Base-by-base conservation (phyloP, 2,113 vertebrate genomes). In the Brienomyrus longianalis region DNA sequence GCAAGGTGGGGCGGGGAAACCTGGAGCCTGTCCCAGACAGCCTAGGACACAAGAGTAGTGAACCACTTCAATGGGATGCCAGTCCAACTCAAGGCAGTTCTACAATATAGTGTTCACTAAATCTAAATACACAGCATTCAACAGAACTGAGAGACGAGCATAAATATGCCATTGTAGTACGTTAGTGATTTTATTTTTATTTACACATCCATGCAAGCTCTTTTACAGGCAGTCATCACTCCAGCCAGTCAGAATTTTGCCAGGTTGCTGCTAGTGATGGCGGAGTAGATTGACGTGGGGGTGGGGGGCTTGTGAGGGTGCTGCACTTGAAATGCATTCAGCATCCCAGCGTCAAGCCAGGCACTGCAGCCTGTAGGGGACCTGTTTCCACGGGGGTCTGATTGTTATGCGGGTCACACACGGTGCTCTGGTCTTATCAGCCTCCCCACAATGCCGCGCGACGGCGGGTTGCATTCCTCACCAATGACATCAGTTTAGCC, bases 391-490 rank as follows among this genome's bases (percentile, higher is more conserved):
- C 8, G 31, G 47, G 51, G 52, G 86, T 88, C 80, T 59, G 51
- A 91, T 95, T 95, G 88, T 91, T 92, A 95, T 95, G 92, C 94
- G 91, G 89, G 83, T 90, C 94, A 94, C 94, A 92, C 89, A 89
- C 74, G 31, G 70, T 13, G 23, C 21, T 80, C 52, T 90, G 89
- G 62, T 91, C 91, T 87, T 92, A 91, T 92, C 90, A 90, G 35
- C 86, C 83, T 88, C 4, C 74, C 51, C 59, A 21, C 89, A 88
- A 70, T 87, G 83, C 48, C 85, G 9, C 85, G 51, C 85, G 0
- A 11, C 45, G 13, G 74, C 21, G 52, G 62, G 27, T 43, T 45
- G 85, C 80, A 86, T 90, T 91, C 84, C 66, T 19, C 23, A 62
- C 83, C 80, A 88, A 85, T 86, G 80, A 91, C 70, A 91, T 77